Evolutionary conservation across 2,797 vertebrate genomes (phyloP).

Genomic region (Pagetopsis macropterus): DNA sequence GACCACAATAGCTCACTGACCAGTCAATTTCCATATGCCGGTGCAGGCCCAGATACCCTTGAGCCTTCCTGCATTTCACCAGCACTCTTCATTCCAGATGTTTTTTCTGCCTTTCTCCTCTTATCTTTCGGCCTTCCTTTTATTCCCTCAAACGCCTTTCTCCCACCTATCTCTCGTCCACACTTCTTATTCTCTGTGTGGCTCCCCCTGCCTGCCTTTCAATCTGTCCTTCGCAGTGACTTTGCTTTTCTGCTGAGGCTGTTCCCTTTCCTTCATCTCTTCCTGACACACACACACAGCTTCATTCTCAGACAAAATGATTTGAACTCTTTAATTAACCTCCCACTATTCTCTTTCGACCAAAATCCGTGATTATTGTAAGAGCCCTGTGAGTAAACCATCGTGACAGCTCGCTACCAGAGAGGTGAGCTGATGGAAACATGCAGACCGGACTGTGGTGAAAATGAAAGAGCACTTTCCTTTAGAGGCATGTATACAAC

Average conservation of each 20-base stretch:
- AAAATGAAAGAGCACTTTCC: conserved; percentile 38
- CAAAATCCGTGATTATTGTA: conserved; percentile 50
- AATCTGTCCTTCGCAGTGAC: conserved; percentile 40
- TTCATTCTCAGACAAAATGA: conserved; percentile 36
- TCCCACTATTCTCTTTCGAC: conserved; percentile 58
- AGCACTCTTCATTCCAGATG: conserved; percentile 33
- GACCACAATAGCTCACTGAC: conserved; percentile 50
- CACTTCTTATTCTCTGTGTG: conserved; percentile 41
- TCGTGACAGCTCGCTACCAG: conserved; percentile 34
- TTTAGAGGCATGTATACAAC: conserved; percentile 37
- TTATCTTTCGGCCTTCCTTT: conserved; percentile 49
- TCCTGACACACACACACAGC: conserved; percentile 22
- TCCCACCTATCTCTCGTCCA: conserved; percentile 41
- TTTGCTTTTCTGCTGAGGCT: conserved; percentile 52
- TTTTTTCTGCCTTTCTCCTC: conserved; percentile 23
- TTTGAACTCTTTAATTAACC: conserved; percentile 75
- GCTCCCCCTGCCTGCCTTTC: conserved; percentile 37
- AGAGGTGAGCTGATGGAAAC: conserved; percentile 37
- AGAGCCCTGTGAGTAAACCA: conserved; percentile 51
- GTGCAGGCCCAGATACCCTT: conserved; percentile 33
- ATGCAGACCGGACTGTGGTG: not conserved
- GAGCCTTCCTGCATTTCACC: conserved; percentile 23
- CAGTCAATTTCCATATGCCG: conserved; percentile 45
- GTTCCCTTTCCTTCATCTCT: conserved; percentile 35
- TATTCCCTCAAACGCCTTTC: conserved; percentile 25